A percentile compares a stretch with the other conserved stretches of the same genome.
These are phyloP conservation scores for Brachyrhaphis roseni DNA, from an alignment of 2,797 vertebrate species.

Conservation along the genomic window DNA sequence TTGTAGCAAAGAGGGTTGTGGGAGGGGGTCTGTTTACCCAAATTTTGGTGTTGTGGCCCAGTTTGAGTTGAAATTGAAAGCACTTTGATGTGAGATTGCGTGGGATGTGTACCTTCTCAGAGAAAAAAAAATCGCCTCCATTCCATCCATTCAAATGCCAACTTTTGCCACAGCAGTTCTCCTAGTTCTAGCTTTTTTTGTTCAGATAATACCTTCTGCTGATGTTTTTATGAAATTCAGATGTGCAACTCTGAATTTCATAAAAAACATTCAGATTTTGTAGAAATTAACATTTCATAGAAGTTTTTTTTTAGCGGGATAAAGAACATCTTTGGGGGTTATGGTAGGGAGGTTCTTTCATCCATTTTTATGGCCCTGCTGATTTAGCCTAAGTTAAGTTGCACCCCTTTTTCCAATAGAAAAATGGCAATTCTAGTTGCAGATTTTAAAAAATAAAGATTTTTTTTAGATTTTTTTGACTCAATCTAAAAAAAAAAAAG, in stretches of 20 bases:
- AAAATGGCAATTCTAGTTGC: constrained; percentile 37
- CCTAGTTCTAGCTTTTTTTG: constrained; percentile 43
- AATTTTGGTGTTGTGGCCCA: constrained; percentile 59
- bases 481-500: constrained; percentile 45
- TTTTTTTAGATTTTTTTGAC: constrained; percentile 15
- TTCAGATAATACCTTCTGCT: constrained; percentile 61
- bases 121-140: constrained; percentile 75
- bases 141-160: constrained; percentile 82
- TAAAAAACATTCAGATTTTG: constrained; percentile 61
- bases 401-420: neutral
- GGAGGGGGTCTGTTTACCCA: constrained; percentile 41
- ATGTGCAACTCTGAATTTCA: constrained; percentile 55
- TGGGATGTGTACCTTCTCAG: constrained; percentile 76
- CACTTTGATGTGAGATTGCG: constrained; percentile 85
- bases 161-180: constrained; percentile 58
- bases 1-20: constrained; percentile 69
- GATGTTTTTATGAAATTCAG: constrained; percentile 43
- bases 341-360: constrained; percentile 57
- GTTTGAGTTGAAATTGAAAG: constrained; percentile 77
- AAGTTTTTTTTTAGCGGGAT: constrained; percentile 15
- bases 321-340: constrained; percentile 49
- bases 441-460: constrained; percentile 33
- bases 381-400: constrained; percentile 51
- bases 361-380: constrained; percentile 67
- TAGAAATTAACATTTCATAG: constrained; percentile 74